Base-by-base conservation (phyloP, 2,113 vertebrate species). In the Elanoides forficatus region DNA sequence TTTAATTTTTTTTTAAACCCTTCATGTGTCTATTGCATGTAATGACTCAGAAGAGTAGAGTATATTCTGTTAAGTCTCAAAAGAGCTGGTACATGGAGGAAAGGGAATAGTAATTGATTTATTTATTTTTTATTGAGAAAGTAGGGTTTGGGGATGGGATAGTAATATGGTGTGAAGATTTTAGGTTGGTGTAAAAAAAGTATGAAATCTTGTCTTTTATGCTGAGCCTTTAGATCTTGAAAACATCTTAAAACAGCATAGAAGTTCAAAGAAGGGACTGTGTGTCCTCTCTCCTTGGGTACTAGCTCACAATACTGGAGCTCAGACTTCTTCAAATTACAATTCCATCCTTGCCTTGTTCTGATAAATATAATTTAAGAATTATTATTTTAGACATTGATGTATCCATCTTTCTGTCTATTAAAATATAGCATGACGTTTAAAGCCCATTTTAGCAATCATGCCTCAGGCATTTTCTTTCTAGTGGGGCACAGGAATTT, bases 401-500 rank as follows among this genome's bases (percentile, higher is more conserved):
- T 94, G 89, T 97, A 97, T 96, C 95, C 97, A 94, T 96, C 93
- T 88, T 93, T 93, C 91, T 96, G 93, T 90, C 95, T 88, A 90
- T 96, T 94, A 97, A 96, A 97, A 97, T 96, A 90, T 26, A 95
- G 93, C 89, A 90, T 96, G 96, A 96, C 45, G 87, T 96, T 97
- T 96, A 97, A 97, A 97, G 94, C 87, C 94, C 94, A 88, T 93
- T 96, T 96, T 96, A 97, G 93, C 87, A 94, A 94, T 97, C 93
- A 38, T 63, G 97, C 95, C 95, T 94, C 50, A 29, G 96, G 96
- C 94, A 50, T 91, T 91, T 88, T 93, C 96, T 96, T 97, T 97
- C 95, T 96, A 94, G 95, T 95, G 91, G 93, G 96, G 79, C 59
- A 72, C 55, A 86, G 63, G 87, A 97, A 94, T 97, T 95, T 95